A percentile compares a stretch with the other conserved stretches of the same genome.
Conservation (phyloP, 2,888 invertebrate genomes). For the Galeopsomyia nigrocyanea region DNA sequence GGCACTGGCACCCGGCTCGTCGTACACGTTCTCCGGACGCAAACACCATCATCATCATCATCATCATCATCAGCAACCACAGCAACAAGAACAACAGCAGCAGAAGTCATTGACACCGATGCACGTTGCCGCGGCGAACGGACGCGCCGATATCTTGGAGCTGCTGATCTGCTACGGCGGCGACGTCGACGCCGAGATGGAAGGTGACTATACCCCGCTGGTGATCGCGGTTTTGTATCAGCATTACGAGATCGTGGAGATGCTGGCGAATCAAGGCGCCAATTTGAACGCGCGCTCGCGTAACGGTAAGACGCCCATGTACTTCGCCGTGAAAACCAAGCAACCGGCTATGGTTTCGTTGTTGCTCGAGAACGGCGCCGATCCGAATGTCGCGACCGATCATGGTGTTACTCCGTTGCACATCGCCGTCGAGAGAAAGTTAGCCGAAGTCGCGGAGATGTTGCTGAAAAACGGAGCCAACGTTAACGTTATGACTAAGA, state of each 20-base stretch:
- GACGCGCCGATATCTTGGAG: conserved; percentile 5
- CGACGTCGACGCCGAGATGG: conserved; percentile 26
- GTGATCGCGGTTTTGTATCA: conserved; percentile 17
- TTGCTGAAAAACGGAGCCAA: conserved; percentile 21
- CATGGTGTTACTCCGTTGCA: conserved; percentile 37
- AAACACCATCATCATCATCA: not conserved
- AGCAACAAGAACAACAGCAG: not conserved
- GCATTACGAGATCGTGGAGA: conserved; percentile 1
- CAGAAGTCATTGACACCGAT: conserved; percentile 8
- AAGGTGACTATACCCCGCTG: conserved; percentile 32
- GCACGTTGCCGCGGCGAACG: conserved; percentile 32
- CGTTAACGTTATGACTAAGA: conserved; percentile 28
- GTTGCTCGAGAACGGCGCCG: conserved; percentile 20
- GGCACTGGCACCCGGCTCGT: not conserved
- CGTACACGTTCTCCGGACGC: not conserved
- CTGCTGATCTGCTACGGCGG: conserved; percentile 17
- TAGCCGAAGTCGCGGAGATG: conserved; percentile 17
- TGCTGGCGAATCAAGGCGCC: conserved; percentile 21
- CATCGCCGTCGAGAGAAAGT: conserved; percentile 35
- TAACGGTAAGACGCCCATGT: conserved; percentile 27
- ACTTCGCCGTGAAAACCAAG: conserved; percentile 35
- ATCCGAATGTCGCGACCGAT: conserved; percentile 16
- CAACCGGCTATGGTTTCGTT: conserved; percentile 17
- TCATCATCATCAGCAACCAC: not conserved
- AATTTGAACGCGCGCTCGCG: conserved; percentile 3